These are phyloP conservation scores for Syngnathus scovelli DNA, from an alignment of 2,113 vertebrate genomes.

Conservation along the genomic window DNA sequence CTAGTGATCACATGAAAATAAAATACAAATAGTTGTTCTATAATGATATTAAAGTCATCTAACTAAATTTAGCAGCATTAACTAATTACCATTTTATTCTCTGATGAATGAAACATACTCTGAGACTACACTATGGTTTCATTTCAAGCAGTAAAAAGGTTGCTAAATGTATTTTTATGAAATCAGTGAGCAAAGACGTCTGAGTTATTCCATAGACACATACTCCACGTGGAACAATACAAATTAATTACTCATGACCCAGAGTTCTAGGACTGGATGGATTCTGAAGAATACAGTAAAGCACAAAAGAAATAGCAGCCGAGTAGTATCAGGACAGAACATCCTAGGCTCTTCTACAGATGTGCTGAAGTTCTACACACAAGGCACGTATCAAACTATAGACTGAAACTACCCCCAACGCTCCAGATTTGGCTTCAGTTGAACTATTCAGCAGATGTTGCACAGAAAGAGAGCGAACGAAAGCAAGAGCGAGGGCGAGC, in stretches of 20 bases:
- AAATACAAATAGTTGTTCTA: neutral
- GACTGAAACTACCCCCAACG: slow-evolving; percentile 7
- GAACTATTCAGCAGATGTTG: slow-evolving; percentile 24
- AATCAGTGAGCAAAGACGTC: neutral
- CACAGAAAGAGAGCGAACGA: neutral
- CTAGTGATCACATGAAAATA: too few species aligned
- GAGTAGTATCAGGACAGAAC: neutral
- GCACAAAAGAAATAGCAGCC: neutral
- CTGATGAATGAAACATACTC: neutral
- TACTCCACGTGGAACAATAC: neutral
- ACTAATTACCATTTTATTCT: neutral
- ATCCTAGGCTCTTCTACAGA: neutral
- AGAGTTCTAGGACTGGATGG: neutral
- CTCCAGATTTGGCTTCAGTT: slow-evolving; percentile 17
- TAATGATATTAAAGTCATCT: neutral
- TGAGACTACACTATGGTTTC: neutral
- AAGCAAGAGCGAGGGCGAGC: too few species aligned
- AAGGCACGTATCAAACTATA: neutral
- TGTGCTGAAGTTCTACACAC: neutral
- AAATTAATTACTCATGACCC: neutral
- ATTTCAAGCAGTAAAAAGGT: neutral
- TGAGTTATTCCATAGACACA: neutral
- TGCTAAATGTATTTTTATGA: neutral
- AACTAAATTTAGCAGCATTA: neutral
- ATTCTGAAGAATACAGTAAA: neutral